Percentiles rank a stretch among this genome's conserved stretches.
phyloP scores from a whole-genome alignment of 1,140 invertebrate genomes.

The Drosophila funebris region DNA sequence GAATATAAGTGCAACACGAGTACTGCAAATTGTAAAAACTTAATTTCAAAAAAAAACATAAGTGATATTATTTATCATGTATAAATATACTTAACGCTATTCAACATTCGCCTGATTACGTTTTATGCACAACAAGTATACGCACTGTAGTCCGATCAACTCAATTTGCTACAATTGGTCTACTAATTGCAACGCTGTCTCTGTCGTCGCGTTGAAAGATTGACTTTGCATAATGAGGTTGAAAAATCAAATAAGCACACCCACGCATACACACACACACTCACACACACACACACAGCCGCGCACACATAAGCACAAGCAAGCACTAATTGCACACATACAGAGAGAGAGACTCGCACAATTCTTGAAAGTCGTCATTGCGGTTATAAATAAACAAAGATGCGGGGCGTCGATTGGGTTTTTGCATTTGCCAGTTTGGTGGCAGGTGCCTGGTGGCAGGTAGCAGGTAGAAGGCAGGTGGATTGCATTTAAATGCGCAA shows the following conservation, averaged over 20 bases:
- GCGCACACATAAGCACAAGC: neutral
- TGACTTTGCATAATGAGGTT: constrained; percentile 60
- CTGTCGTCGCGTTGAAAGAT: too few relatives aligned
- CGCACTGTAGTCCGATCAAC: constrained; percentile 27
- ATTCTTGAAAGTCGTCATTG: constrained; percentile 47
- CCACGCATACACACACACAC: constrained; percentile 23
- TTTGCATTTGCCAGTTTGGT: constrained; percentile 24
- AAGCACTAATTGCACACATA: constrained; percentile 19
- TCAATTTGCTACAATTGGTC: constrained; percentile 17
- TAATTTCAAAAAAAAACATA: constrained; percentile 36
- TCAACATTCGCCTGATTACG: constrained; percentile 4
- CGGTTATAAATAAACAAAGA: constrained; percentile 63
- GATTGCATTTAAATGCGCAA: constrained; percentile 76
- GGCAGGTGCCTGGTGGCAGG: neutral
- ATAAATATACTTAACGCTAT: neutral
- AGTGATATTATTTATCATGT: constrained; percentile 19
- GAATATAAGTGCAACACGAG: constrained; percentile 26
- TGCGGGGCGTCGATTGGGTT: constrained; percentile 45
- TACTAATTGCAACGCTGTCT: constrained; percentile 33
- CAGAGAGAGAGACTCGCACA: neutral
- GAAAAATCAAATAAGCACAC: constrained; percentile 45
- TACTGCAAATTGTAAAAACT: constrained; percentile 47
- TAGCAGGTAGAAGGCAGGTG: constrained; percentile 38
- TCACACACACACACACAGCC: neutral
- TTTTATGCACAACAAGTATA: constrained; percentile 39